Percentiles rank a stretch among this genome's conserved stretches.
Conservation (phyloP, 2,888 invertebrate species). For the Trissolcus japonicus region DNA sequence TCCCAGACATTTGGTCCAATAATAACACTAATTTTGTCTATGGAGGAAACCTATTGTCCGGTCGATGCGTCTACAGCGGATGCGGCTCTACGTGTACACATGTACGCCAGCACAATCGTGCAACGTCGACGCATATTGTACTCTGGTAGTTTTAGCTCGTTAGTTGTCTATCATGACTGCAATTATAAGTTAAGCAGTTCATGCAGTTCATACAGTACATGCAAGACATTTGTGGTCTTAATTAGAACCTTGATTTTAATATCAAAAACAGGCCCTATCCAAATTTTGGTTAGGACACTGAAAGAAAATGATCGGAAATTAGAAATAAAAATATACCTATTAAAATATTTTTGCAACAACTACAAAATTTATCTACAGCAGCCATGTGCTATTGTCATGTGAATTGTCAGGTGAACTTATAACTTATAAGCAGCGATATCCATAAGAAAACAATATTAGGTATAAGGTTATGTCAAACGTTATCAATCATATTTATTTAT, state of each 20-base stretch:
- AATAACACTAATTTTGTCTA: slow-evolving; percentile 75
- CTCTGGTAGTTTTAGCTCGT: slow-evolving; percentile 12
- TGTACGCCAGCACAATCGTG: slow-evolving; percentile 28
- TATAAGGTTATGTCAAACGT: too few relatives aligned
- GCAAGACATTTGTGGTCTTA: background rate
- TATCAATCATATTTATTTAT: too few relatives aligned
- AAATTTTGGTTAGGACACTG: too few relatives aligned
- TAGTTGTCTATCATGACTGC: slow-evolving; percentile 27
- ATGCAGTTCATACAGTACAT: background rate
- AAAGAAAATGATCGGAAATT: too few relatives aligned
- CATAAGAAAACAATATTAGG: too few relatives aligned
- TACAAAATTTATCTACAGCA: too few relatives aligned
- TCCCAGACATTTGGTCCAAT: slow-evolving; percentile 75
- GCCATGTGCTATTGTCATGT: too few relatives aligned
- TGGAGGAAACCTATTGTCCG: slow-evolving; percentile 74
- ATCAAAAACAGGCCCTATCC: too few relatives aligned
- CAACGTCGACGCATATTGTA: slow-evolving; percentile 17
- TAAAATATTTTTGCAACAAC: too few relatives aligned
- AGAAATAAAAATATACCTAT: too few relatives aligned
- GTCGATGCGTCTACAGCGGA: slow-evolving; percentile 68
- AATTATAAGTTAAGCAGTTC: slow-evolving; percentile 17
- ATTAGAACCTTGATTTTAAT: background rate
- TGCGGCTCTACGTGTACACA: slow-evolving; percentile 64
- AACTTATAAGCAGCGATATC: too few relatives aligned
- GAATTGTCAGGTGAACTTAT: too few relatives aligned